Evolutionary conservation across 2,113 vertebrate species (phyloP).

Genomic region (Anser brachyrhynchus): DNA sequence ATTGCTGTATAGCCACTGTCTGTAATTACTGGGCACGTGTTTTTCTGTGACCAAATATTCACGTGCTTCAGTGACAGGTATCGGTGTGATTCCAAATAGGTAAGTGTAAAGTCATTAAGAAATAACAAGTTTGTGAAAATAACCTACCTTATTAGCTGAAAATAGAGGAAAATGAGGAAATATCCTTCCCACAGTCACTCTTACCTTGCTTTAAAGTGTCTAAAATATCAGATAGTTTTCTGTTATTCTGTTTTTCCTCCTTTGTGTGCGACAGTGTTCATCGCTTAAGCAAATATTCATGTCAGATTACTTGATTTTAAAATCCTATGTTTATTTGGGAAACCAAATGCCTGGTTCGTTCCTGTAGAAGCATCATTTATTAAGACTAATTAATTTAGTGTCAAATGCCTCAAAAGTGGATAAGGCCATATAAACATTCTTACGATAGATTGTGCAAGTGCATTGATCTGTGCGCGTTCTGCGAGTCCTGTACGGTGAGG

Average conservation of each 20-base stretch:
- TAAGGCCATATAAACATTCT: not conserved
- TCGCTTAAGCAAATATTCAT: not conserved
- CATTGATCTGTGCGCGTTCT: not conserved
- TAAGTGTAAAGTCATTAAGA: not conserved
- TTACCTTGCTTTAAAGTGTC: not conserved
- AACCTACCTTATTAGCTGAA: not conserved
- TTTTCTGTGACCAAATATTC: not conserved
- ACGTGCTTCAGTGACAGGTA: not conserved
- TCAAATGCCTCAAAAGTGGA: not conserved
- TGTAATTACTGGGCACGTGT: not conserved
- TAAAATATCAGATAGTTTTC: fast-evolving
- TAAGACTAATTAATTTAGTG: not conserved
- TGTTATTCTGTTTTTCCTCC: not conserved
- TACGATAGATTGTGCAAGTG: not conserved
- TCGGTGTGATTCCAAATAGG: fast-evolving
- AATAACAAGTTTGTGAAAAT: not conserved
- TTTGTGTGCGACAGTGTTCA: fast-evolving
- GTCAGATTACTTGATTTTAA: not conserved
- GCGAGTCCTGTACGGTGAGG: not conserved
- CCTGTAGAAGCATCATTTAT: not conserved
- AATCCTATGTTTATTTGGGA: not conserved
- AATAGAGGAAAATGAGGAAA: not conserved
- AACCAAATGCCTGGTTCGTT: not conserved
- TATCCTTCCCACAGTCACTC: fast-evolving
- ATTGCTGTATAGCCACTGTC: not conserved